Evolutionary conservation across 2,113 vertebrate species (phyloP), one percentile per base, ranked within the genome.

Genomic region (Eulemur rufifrons): DNA sequence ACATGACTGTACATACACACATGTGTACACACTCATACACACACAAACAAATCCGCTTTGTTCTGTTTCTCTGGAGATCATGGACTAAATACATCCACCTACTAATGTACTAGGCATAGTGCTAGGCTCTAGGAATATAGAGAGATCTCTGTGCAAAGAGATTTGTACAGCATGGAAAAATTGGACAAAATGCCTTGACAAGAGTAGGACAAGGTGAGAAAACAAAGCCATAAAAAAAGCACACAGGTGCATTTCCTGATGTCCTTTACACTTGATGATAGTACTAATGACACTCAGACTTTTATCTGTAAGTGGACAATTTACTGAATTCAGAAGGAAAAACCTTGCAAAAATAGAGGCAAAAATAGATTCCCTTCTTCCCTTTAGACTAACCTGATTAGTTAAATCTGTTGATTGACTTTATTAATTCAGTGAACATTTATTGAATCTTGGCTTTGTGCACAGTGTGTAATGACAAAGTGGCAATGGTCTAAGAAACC

Each of bases 151-250:
- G 23, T 89, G 77, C 42, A 94, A 80, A 96, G 13, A 93, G 8
- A 89, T 91, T 90, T 93, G 18, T 59, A 77, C 34, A 34, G 20
- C 61, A 18, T 90, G 50, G 34, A 27, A 94, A 89, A 89, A 89
- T 83, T 15, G 66, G 61, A 71, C 42, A 90, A 93, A 59, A n/a
- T 8, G 32, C 68, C 14, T 54, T 50, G 34, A 66, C 14, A 68
- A 82, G 81, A 3, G 10, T 63, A 78, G 32, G 27, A 50, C 59
- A 86, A 85, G 20, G 39, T 69, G 14, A 32, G 37, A 90, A 78
- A 91, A 93, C 10, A 92, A 96, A 95, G n/a, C n/a, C 42, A 71
- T n/a, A 85, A 78, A 56, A 61, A 92, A 92, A 89, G 11, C 15
- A 94, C 34, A 2, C 5, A 71, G 20, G 34, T 54, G 7, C 52